Evolutionary conservation across 2,888 invertebrate genomes (phyloP).

Genomic region (Drosophila quinaria): DNA sequence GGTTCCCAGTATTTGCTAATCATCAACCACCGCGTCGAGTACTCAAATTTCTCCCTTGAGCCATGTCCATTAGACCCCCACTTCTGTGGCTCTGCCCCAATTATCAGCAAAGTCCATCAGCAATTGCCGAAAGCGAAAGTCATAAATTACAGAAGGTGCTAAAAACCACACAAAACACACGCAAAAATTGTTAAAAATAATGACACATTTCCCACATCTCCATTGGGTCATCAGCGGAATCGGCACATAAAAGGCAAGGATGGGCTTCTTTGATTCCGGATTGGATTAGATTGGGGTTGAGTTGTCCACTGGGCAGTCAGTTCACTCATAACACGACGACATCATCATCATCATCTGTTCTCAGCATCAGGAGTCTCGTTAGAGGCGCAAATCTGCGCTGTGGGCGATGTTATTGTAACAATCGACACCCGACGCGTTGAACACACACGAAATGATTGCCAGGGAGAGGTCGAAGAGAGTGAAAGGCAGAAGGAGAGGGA

Average conservation of each 20-base stretch:
- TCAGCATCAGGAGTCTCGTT: conserved; percentile 56
- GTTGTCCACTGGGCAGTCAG: conserved; percentile 43
- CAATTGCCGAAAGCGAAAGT: conserved; percentile 42
- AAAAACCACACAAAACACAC: conserved; percentile 54
- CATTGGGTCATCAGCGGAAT: conserved; percentile 48
- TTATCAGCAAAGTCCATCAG: conserved; percentile 57
- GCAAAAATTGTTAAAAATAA: conserved; percentile 64
- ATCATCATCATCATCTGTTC: conserved; percentile 32
- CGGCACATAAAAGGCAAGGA: conserved; percentile 42
- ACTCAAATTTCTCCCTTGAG: neutral
- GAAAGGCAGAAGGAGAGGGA: neutral
- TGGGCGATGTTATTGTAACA: conserved; percentile 79
- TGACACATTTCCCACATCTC: conserved; percentile 62
- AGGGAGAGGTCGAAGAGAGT: conserved; percentile 7
- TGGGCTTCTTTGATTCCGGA: conserved; percentile 7
- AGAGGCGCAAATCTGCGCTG: conserved; percentile 77
- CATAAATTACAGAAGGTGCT: conserved; percentile 80
- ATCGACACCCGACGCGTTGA: conserved; percentile 79
- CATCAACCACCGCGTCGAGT: conserved; percentile 10
- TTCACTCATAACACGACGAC: conserved; percentile 29
- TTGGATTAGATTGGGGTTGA: conserved; percentile 17
- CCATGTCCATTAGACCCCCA: conserved; percentile 28
- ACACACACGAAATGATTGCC: conserved; percentile 64
- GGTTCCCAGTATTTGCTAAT: conserved; percentile 14
- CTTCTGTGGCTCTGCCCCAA: conserved; percentile 32